Evolutionary conservation across 2,797 vertebrate genomes (phyloP).

Genomic region (Falco peregrinus): DNA sequence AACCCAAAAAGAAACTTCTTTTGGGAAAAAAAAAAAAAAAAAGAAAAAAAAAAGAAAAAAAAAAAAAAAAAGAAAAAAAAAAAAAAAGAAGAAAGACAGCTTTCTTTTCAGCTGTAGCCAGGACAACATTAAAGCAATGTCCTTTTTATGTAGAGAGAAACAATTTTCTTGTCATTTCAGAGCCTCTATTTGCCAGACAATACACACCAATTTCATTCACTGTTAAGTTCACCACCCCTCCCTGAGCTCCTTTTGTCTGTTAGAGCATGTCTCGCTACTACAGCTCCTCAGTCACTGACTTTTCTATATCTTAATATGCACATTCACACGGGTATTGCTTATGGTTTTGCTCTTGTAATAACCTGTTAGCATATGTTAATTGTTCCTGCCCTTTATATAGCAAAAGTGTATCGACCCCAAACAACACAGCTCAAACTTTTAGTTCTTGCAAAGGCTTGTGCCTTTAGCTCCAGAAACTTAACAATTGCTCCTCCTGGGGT

Average conservation of each 20-base stretch:
- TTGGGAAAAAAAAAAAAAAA: neutral
- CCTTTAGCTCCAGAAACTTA: neutral
- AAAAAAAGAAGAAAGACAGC: neutral
- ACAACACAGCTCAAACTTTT: neutral
- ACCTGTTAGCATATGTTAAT: neutral
- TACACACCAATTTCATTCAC: neutral
- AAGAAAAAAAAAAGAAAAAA: neutral
- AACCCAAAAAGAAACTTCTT: neutral
- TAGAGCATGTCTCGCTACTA: neutral
- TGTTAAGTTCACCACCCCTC: fast-evolving
- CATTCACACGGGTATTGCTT: neutral
- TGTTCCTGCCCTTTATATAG: neutral
- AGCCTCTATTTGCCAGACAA: conserved; percentile 2
- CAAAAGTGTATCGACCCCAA: neutral
- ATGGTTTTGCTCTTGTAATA: neutral
- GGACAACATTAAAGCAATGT: neutral
- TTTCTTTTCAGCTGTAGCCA: neutral
- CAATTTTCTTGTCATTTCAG: neutral
- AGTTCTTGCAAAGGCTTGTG: neutral
- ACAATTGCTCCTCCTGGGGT: neutral
- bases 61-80: neutral
- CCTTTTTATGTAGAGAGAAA: conserved; percentile 4
- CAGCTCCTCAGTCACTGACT: neutral
- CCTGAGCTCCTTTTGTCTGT: neutral
- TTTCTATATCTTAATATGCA: neutral